Evolutionary conservation across 1,140 invertebrate genomes (phyloP).

Genomic region (Leptoteleia sp.): DNA sequence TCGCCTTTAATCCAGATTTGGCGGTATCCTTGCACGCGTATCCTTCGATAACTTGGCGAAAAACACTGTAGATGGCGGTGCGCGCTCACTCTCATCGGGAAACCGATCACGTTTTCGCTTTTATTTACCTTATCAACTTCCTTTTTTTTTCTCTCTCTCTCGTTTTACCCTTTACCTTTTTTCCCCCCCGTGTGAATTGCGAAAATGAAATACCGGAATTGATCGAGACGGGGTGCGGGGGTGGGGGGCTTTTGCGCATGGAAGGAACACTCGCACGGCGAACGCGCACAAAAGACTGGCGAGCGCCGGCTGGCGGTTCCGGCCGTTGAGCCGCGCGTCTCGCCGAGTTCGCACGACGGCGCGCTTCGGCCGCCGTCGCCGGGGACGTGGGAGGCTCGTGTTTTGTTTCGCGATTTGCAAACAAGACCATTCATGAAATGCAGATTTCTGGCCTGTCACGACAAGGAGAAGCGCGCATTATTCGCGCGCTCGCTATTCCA

Average conservation of each 20-base stretch:
- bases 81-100: too few relatives aligned
- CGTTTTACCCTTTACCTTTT: too few relatives aligned
- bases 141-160: too few relatives aligned
- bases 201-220: too few relatives aligned
- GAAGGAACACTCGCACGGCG: slow-evolving; percentile 49
- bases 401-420: slow-evolving; percentile 63
- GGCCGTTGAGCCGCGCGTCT: slow-evolving; percentile 15
- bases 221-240: too few relatives aligned
- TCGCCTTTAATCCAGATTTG: background rate
- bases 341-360: slow-evolving; percentile 50
- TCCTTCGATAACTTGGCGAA: background rate
- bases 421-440: slow-evolving; percentile 67
- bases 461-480: slow-evolving; percentile 37
- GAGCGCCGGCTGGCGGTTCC: slow-evolving; percentile 35
- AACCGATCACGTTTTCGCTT: too few relatives aligned
- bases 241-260: too few relatives aligned
- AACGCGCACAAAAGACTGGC: slow-evolving; percentile 69
- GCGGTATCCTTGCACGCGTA: too few relatives aligned
- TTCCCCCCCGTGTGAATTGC: too few relatives aligned
- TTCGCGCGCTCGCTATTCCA: slow-evolving; percentile 27
- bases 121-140: too few relatives aligned
- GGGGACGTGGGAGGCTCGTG: slow-evolving; percentile 53
- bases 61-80: slow-evolving; percentile 21
- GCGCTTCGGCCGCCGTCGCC: slow-evolving; percentile 20
- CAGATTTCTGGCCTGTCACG: slow-evolving; percentile 49